Conservation (phyloP, 2,797 vertebrate genomes). For the Sebastes oblongus region DNA sequence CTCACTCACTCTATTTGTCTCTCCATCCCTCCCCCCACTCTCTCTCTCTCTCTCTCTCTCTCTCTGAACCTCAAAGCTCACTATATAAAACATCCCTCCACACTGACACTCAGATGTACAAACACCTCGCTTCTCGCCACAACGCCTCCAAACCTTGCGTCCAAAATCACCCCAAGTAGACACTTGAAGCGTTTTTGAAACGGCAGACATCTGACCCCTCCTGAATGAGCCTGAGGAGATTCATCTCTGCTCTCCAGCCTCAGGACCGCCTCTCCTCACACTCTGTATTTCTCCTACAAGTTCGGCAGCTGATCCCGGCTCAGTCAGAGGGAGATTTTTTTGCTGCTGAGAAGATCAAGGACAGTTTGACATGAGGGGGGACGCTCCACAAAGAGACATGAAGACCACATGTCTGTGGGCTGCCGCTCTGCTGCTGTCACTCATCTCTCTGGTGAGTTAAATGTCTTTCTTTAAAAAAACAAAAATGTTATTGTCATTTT, state of each 20-base stretch:
- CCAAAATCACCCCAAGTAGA: neutral
- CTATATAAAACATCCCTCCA: slow-evolving; percentile 73
- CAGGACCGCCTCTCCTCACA: slow-evolving; percentile 38
- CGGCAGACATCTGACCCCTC: slow-evolving; percentile 50
- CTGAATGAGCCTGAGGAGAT: slow-evolving; percentile 61
- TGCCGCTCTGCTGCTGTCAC: slow-evolving; percentile 86
- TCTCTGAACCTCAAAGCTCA: slow-evolving; percentile 47
- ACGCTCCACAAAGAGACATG: slow-evolving; percentile 78
- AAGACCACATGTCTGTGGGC: slow-evolving; percentile 87
- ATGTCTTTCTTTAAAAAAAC: slow-evolving; percentile 5
- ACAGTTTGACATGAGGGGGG: slow-evolving; percentile 53
- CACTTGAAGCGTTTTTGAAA: neutral
- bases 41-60: slow-evolving; percentile 38
- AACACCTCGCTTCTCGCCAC: slow-evolving; percentile 51
- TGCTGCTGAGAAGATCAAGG: slow-evolving; percentile 50
- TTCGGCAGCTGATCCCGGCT: slow-evolving; percentile 49
- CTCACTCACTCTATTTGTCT: slow-evolving; percentile 25
- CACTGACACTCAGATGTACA: slow-evolving; percentile 67
- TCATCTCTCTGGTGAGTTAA: slow-evolving; percentile 90
- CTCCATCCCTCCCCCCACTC: slow-evolving; percentile 20
- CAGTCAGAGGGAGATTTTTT: slow-evolving; percentile 28
- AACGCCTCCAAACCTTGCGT: slow-evolving; percentile 17
- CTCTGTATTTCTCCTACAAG: slow-evolving; percentile 45
- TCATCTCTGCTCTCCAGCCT: slow-evolving; percentile 30
- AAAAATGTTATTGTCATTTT: neutral